phyloP scores from a whole-genome alignment of 1,140 invertebrate species.

The Drosophila orosa region DNA sequence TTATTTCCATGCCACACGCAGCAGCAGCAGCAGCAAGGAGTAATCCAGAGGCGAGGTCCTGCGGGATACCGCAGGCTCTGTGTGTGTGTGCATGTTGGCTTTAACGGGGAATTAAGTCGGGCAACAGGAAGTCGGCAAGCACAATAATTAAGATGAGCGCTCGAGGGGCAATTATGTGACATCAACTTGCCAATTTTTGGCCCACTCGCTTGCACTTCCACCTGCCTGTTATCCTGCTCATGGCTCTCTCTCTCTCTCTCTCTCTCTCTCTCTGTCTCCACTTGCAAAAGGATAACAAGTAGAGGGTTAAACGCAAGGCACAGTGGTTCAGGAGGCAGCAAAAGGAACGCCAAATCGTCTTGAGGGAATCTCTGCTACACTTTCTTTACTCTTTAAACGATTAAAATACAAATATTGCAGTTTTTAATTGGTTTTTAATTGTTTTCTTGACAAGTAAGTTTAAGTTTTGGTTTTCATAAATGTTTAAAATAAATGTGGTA shows the following conservation, averaged over 20 bases:
- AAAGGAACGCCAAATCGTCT: not conserved
- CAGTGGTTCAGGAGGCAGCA: conserved; percentile 3
- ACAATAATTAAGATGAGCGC: conserved; percentile 48
- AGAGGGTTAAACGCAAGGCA: not conserved
- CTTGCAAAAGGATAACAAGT: conserved; percentile 12
- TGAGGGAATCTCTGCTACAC: too few relatives aligned
- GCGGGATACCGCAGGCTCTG: conserved; percentile 12
- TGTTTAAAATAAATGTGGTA: too few relatives aligned
- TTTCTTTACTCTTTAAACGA: too few relatives aligned
- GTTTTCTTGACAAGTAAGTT: too few relatives aligned
- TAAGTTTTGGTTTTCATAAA: too few relatives aligned
- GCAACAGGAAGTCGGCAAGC: conserved; percentile 44
- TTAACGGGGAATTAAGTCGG: conserved; percentile 46
- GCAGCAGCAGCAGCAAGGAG: conserved; percentile 3
- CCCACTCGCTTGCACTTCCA: not conserved
- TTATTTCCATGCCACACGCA: conserved; percentile 41
- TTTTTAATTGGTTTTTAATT: too few relatives aligned
- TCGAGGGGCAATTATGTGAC: conserved; percentile 51
- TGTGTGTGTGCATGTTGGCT: conserved; percentile 30
- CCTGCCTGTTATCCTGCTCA: conserved; percentile 4
- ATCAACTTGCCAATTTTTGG: conserved; percentile 45
- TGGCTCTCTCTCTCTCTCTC: too few relatives aligned
- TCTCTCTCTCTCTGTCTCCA: not conserved
- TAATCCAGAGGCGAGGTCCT: conserved; percentile 6
- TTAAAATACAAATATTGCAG: too few relatives aligned